Conservation (phyloP, 2,797 vertebrate genomes). For the Xerus rutilus region DNA sequence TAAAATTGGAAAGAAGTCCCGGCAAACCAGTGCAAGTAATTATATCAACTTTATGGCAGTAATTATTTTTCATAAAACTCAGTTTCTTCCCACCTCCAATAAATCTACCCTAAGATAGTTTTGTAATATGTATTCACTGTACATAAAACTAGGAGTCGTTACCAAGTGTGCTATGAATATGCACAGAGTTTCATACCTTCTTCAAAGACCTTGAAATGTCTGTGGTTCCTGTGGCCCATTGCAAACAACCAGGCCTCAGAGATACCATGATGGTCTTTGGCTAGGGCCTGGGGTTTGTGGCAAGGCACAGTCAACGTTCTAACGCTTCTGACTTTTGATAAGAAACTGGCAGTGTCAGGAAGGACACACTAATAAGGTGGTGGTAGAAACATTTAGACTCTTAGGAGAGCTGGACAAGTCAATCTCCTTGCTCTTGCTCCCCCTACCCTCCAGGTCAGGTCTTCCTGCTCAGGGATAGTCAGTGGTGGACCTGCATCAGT, state of each 20-base stretch:
- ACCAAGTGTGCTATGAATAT: not conserved
- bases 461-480: not conserved
- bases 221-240: not conserved
- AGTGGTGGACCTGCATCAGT: not conserved
- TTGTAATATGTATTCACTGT: conserved; percentile 41
- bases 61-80: conserved; percentile 76
- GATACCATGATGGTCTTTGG: not conserved
- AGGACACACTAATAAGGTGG: not conserved
- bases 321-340: not conserved
- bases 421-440: not conserved
- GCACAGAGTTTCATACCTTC: not conserved
- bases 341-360: not conserved
- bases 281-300: not conserved
- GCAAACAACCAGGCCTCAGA: not conserved
- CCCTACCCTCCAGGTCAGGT: not conserved
- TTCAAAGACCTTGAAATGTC: conserved; percentile 24
- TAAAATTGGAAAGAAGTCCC: conserved; percentile 54
- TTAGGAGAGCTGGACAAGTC: not conserved
- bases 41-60: conserved; percentile 61
- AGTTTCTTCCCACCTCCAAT: conserved; percentile 58
- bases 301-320: not conserved
- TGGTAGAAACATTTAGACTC: not conserved
- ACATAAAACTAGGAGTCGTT: conserved; percentile 42
- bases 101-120: conserved; percentile 63
- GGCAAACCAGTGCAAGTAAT: conserved; percentile 64